These are phyloP conservation scores for Hirtodrosophila confusa DNA, from an alignment of 2,888 invertebrate genomes.

Conservation along the genomic window DNA sequence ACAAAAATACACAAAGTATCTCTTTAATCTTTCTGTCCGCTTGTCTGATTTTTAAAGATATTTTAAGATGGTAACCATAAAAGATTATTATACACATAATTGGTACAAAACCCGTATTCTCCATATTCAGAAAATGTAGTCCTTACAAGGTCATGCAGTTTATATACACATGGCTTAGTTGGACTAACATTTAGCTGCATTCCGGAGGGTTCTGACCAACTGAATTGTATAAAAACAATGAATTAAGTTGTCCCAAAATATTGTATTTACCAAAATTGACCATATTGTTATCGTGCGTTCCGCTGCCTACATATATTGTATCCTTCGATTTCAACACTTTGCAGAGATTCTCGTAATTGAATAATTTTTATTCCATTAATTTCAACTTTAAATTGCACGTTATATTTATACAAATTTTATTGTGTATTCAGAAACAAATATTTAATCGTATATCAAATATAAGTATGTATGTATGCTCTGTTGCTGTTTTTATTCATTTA, in stretches of 20 bases:
- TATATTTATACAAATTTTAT: constrained; percentile 12
- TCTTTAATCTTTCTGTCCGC: background rate
- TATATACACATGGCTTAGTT: background rate
- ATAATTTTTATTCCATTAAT: constrained; percentile 39
- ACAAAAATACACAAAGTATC: too few relatives aligned
- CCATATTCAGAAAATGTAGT: background rate
- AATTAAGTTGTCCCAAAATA: background rate
- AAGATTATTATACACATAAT: background rate
- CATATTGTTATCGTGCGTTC: constrained; percentile 20
- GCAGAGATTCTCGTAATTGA: constrained; percentile 1
- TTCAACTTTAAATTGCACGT: constrained; percentile 41
- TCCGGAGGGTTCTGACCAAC: background rate
- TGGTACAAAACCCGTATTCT: background rate
- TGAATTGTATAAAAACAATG: too few relatives aligned
- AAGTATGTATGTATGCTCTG: constrained; percentile 31
- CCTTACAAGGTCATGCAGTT: background rate
- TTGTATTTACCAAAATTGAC: background rate
- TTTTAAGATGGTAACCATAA: background rate
- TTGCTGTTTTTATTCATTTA: constrained; percentile 56
- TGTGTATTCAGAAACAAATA: constrained; percentile 14
- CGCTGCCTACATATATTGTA: constrained; percentile 15
- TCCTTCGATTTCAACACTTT: constrained; percentile 14
- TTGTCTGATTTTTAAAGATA: constrained; percentile 11
- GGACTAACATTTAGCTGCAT: background rate
- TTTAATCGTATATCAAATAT: constrained; percentile 19